These are phyloP conservation scores for Lophura nycthemera DNA, from an alignment of 2,113 vertebrate genomes.

Conservation along the genomic window DNA sequence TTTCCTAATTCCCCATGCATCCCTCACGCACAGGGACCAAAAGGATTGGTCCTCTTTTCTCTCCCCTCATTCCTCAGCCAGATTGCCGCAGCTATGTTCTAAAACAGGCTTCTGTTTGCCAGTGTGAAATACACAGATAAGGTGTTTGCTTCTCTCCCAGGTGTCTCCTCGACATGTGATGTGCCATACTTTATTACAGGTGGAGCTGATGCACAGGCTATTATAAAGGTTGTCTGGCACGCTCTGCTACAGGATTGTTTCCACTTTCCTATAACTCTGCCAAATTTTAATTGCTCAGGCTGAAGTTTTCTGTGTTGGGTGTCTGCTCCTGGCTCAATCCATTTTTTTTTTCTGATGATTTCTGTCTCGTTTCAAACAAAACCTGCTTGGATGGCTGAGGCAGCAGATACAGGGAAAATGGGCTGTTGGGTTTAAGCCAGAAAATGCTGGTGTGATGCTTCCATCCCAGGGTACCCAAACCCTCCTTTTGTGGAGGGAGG, in stretches of 20 bases:
- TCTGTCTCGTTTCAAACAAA: background rate
- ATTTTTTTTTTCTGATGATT: background rate
- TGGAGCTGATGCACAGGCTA: conserved; percentile 32
- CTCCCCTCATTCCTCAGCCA: fast-evolving
- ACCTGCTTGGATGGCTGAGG: background rate
- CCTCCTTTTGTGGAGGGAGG: background rate
- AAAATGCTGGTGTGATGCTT: background rate
- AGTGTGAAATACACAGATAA: background rate
- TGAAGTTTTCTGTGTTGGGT: conserved; percentile 28
- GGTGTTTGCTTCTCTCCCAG: background rate
- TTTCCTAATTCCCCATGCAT: background rate
- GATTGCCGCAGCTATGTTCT: background rate
- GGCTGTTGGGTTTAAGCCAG: background rate
- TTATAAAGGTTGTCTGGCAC: conserved; percentile 28
- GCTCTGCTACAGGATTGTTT: background rate
- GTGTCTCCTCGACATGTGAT: background rate
- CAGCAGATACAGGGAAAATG: fast-evolving
- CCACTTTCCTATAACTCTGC: conserved; percentile 24
- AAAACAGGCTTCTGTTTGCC: background rate
- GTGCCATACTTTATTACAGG: conserved; percentile 39
- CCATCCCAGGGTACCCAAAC: background rate
- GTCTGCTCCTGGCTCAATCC: background rate
- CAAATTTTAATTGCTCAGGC: conserved; percentile 37
- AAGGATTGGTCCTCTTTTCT: background rate
- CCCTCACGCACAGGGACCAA: background rate